Percentiles rank a stretch among this genome's conserved stretches.
Evolutionary conservation across 1,140 invertebrate species (phyloP).

Genomic region (Apis mellifera): Amel_HAv3.1 CM009935.2:8572501-8573000

Average conservation of each 20-base stretch:
- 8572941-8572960: not conserved
- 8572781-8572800: not conserved
- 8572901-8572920: not conserved
- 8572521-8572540: not conserved
- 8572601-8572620: too few relatives aligned
- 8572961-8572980: not conserved
- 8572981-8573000: not conserved
- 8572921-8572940: not conserved
- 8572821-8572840: too few relatives aligned
- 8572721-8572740: not conserved
- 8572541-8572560: too few relatives aligned
- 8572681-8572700: too few relatives aligned
- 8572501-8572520: not conserved
- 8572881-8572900: not conserved
- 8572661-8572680: too few relatives aligned
- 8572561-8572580: not conserved
- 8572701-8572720: not conserved
- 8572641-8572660: too few relatives aligned
- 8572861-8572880: not conserved
- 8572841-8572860: too few relatives aligned
- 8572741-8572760: not conserved
- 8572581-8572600: not conserved
- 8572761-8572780: slow-evolving; percentile 24
- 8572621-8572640: too few relatives aligned
- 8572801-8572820: not conserved